Evolutionary conservation across 2,888 invertebrate genomes (phyloP).

Genomic region (Ormyrus labotus): DNA sequence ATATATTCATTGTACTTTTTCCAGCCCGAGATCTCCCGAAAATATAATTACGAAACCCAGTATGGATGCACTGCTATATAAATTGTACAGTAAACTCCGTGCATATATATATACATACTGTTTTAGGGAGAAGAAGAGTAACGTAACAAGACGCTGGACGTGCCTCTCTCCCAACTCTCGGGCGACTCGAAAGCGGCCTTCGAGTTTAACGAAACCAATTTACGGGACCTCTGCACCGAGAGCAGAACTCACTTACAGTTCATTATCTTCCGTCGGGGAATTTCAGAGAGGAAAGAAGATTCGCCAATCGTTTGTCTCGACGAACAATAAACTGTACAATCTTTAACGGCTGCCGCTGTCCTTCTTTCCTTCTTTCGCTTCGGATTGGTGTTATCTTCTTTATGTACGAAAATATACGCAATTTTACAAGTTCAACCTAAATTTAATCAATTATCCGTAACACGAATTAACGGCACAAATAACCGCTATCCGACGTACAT

Average conservation of each 20-base stretch:
- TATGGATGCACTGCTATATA: no score
- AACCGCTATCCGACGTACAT: no score
- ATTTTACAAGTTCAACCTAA: no score
- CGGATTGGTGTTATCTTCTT: no score
- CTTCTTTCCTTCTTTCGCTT: no score
- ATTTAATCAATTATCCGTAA: no score
- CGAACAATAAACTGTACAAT: background rate
- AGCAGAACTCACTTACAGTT: constrained; percentile 18
- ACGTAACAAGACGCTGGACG: constrained; percentile 12
- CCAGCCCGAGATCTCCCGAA: no score
- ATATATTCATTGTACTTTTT: no score
- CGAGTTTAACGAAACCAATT: constrained; percentile 39
- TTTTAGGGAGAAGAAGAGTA: background rate
- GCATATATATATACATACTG: background rate
- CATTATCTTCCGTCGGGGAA: constrained; percentile 9
- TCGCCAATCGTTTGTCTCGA: background rate
- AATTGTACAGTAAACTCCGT: background rate
- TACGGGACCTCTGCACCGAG: background rate
- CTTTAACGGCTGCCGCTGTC: background rate
- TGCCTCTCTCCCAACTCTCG: background rate
- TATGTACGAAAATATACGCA: no score
- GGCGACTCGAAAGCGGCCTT: constrained; percentile 8
- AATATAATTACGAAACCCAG: no score
- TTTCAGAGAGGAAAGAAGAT: background rate
- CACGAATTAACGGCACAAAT: no score